Conservation (phyloP, 2,888 invertebrate genomes). For the Julus scandinavius region DNA sequence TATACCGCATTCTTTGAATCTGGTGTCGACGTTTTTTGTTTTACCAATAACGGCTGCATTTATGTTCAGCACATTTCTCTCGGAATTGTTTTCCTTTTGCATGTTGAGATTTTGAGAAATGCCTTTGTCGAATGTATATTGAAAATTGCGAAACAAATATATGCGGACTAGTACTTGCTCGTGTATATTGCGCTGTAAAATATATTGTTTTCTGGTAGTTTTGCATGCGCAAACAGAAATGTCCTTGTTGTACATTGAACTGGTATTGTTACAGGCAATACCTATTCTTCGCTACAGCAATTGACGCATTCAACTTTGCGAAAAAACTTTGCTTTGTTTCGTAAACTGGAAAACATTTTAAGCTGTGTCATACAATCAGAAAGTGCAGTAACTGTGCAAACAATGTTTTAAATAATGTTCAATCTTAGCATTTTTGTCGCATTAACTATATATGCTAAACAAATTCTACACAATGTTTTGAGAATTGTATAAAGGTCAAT, state of each 20-base stretch:
- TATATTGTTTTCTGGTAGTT: not conserved
- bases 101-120: not conserved
- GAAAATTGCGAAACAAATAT: not conserved
- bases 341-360: too few relatives aligned
- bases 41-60: not conserved
- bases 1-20: not conserved
- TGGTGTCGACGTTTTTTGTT: slow-evolving; percentile 14
- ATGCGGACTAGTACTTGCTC: not conserved
- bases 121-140: not conserved
- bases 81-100: not conserved
- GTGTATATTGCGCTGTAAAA: not conserved
- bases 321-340: too few relatives aligned
- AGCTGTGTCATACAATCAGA: too few relatives aligned
- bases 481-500: not conserved
- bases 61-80: slow-evolving; percentile 3
- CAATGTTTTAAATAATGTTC: too few relatives aligned
- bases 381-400: too few relatives aligned
- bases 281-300: not conserved
- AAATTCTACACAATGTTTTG: not conserved
- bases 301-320: not conserved
- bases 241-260: not conserved
- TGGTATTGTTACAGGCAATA: not conserved
- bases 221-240: not conserved
- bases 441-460: not conserved
- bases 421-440: not conserved